These are phyloP conservation scores for Melanaphis sacchari DNA, from an alignment of 1,140 invertebrate genomes.

Conservation along the genomic window DNA sequence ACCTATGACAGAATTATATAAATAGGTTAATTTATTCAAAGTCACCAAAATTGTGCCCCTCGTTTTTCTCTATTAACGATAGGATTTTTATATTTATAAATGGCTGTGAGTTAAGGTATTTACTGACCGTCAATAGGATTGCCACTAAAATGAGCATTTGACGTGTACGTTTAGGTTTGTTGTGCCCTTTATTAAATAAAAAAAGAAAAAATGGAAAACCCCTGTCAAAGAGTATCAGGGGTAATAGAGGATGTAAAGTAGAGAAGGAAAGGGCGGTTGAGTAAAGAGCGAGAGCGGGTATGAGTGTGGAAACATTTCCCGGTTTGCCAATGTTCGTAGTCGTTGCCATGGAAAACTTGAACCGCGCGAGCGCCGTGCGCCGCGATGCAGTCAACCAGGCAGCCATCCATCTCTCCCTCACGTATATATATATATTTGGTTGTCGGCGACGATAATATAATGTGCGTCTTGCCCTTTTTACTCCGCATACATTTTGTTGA, in stretches of 20 bases:
- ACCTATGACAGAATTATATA: neutral
- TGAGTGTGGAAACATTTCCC: slow-evolving; percentile 42
- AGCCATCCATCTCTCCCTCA: slow-evolving; percentile 30
- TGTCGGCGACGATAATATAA: slow-evolving; percentile 3
- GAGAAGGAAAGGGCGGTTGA: too few relatives aligned
- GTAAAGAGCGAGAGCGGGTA: neutral
- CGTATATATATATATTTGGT: neutral
- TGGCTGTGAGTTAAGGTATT: neutral
- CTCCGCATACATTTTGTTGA: neutral
- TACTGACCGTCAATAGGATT: slow-evolving; percentile 1
- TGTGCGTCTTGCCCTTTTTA: slow-evolving; percentile 7
- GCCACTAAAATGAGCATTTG: slow-evolving; percentile 40
- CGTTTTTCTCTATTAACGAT: neutral
- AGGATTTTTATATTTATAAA: neutral
- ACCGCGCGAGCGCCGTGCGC: slow-evolving; percentile 46
- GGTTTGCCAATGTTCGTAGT: slow-evolving; percentile 13
- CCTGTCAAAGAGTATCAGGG: slow-evolving; percentile 36
- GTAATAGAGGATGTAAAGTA: neutral
- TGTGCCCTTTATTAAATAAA: slow-evolving; percentile 49
- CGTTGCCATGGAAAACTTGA: slow-evolving; percentile 49
- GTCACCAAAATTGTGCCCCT: neutral
- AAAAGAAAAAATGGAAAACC: slow-evolving; percentile 39
- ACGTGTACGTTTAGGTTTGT: neutral
- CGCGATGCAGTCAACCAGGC: slow-evolving; percentile 20
- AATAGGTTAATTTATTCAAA: neutral